Conservation (phyloP, 2,113 vertebrate species). For the Callochromis pleurospilus region DNA sequence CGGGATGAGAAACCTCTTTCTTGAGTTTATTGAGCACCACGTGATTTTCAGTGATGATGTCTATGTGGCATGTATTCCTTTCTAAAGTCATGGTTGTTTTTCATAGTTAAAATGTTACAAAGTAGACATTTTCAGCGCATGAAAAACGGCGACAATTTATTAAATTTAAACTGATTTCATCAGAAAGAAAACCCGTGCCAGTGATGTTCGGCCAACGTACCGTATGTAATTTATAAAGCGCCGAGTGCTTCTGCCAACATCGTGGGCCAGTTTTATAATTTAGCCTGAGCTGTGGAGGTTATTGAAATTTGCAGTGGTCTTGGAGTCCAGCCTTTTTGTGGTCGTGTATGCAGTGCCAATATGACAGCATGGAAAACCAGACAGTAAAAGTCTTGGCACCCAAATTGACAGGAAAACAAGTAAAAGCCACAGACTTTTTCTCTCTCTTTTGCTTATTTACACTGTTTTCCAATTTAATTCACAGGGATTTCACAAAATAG, state of each 20-base stretch:
- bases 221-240: neutral
- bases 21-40: neutral
- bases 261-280: neutral
- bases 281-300: neutral
- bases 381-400: neutral
- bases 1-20: neutral
- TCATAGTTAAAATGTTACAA: neutral
- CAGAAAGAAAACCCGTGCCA: neutral
- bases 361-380: neutral
- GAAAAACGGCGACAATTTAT: neutral
- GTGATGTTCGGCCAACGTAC: neutral
- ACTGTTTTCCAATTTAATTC: slow-evolving; percentile 16
- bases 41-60: neutral
- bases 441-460: neutral
- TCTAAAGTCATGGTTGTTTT: neutral
- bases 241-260: neutral
- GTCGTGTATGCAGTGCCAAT: neutral
- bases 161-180: neutral
- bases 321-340: neutral
- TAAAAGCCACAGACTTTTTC: neutral
- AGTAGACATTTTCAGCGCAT: neutral
- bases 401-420: neutral
- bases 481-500: neutral
- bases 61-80: neutral
- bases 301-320: neutral